These are phyloP conservation scores for Arenicola marina DNA, from an alignment of 2,888 invertebrate species.

Conservation along the genomic window DNA sequence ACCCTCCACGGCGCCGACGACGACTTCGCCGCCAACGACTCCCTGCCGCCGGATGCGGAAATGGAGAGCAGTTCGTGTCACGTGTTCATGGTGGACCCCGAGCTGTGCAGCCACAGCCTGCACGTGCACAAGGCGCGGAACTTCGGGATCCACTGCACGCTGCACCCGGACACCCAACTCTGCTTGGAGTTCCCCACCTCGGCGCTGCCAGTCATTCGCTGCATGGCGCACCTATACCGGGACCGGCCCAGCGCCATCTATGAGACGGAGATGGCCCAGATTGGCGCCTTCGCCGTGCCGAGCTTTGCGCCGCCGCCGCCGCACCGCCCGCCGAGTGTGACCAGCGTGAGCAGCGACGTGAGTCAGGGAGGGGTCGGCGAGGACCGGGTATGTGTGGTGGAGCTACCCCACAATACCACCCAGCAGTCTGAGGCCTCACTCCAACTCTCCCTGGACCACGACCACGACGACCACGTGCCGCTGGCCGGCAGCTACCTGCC, in stretches of 20 bases:
- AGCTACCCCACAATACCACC: constrained; percentile 33
- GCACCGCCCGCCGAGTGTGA: not conserved
- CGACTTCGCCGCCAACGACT: constrained; percentile 37
- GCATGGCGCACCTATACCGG: constrained; percentile 67
- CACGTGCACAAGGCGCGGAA: constrained; percentile 80
- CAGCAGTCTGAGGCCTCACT: not conserved
- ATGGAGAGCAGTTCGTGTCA: constrained; percentile 78
- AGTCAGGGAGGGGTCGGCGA: constrained; percentile 84
- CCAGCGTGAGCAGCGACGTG: constrained; percentile 68
- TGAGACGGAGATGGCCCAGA: constrained; percentile 45
- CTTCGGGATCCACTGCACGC: constrained; percentile 80
- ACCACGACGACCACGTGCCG: not conserved
- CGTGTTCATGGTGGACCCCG: constrained; percentile 90
- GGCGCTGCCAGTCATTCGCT: constrained; percentile 70
- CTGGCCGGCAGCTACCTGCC: not conserved
- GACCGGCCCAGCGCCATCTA: constrained; percentile 42
- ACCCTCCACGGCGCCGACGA: constrained; percentile 66
- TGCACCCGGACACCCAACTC: constrained; percentile 60
- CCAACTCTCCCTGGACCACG: not conserved
- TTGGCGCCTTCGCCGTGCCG: not conserved
- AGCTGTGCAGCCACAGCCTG: constrained; percentile 78
- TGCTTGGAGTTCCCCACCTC: constrained; percentile 90
- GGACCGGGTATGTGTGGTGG: constrained; percentile 50
- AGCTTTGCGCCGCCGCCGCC: not conserved
- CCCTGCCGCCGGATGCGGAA: constrained; percentile 43